These are phyloP conservation scores for Euwallacea similis DNA, from an alignment of 1,140 invertebrate genomes.

Conservation along the genomic window DNA sequence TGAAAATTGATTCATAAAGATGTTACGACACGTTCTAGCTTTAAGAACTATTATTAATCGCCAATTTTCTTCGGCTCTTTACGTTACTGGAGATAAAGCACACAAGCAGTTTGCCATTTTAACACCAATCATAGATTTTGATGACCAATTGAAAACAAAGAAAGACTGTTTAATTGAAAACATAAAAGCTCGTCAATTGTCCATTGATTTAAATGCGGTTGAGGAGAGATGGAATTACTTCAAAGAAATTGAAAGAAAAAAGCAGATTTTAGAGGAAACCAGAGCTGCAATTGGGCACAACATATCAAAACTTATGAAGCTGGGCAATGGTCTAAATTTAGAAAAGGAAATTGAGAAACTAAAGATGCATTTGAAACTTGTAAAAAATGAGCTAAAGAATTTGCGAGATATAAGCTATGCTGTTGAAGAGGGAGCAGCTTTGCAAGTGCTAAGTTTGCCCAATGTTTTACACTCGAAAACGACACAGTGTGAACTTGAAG, in stretches of 20 bases:
- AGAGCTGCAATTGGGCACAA: conserved; percentile 50
- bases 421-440: conserved; percentile 63
- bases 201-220: conserved; percentile 56
- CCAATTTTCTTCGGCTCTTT: conserved; percentile 61
- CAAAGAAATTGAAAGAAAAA: conserved; percentile 53
- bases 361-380: conserved; percentile 57
- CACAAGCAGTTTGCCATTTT: conserved; percentile 62
- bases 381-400: conserved; percentile 64
- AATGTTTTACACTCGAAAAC: conserved; percentile 66
- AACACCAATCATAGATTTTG: conserved; percentile 64
- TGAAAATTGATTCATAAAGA: conserved; percentile 36
- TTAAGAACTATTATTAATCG: conserved; percentile 17
- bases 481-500: conserved; percentile 55
- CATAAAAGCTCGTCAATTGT: conserved; percentile 54
- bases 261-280: conserved; percentile 53
- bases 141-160: conserved; percentile 56
- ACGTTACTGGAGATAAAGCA: conserved; percentile 64
- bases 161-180: conserved; percentile 55
- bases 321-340: conserved; percentile 49
- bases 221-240: conserved; percentile 59
- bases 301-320: conserved; percentile 50
- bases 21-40: conserved; percentile 1
- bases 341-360: conserved; percentile 55
- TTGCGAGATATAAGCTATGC: conserved; percentile 61
- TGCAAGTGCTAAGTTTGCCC: conserved; percentile 64